Conservation (phyloP, 2,797 vertebrate species). For the Characodon lateralis region DNA sequence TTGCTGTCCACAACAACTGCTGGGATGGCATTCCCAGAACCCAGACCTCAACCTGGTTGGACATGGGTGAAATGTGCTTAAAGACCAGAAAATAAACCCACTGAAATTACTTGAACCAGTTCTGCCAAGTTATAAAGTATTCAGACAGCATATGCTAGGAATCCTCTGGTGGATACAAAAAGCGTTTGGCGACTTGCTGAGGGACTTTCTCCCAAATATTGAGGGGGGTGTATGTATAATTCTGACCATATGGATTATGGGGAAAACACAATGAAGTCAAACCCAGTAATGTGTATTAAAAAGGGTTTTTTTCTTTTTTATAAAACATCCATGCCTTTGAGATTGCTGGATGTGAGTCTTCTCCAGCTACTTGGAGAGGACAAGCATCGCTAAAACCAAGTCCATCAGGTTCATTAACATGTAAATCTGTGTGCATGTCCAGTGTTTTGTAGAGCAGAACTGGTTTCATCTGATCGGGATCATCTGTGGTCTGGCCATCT, state of each 20-base stretch:
- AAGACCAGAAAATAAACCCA: too few species aligned
- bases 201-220: too few species aligned
- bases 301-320: not conserved
- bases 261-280: not conserved
- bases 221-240: too few species aligned
- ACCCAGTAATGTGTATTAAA: not conserved
- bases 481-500: slow-evolving; percentile 95
- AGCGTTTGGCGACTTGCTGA: too few species aligned
- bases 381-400: not conserved
- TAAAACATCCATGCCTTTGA: too few species aligned
- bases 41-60: too few species aligned
- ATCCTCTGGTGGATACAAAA: too few species aligned
- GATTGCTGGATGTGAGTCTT: not conserved
- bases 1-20: too few species aligned
- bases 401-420: not conserved
- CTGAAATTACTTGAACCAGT: not conserved
- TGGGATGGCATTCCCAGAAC: too few species aligned
- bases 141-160: not conserved
- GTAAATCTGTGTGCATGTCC: slow-evolving; percentile 30
- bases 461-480: slow-evolving; percentile 98
- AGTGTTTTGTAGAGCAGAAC: slow-evolving; percentile 99
- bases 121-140: not conserved
- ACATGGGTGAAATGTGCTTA: too few species aligned
- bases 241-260: not conserved
- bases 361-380: not conserved